Conservation (phyloP, 2,797 vertebrate genomes). For the Centroberyx gerrardi region DNA sequence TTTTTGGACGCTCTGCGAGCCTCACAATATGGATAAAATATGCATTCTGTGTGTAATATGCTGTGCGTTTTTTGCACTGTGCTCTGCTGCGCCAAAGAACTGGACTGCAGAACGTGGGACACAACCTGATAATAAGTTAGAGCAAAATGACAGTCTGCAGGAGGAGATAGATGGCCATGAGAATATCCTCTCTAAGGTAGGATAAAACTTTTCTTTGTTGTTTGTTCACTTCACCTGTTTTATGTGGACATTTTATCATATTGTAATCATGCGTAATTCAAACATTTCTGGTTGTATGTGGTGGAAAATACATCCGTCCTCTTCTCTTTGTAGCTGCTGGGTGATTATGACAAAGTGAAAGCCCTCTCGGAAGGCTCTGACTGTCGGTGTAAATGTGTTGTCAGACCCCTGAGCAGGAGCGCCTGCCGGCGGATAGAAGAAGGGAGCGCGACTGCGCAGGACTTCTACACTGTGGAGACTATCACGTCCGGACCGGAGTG, state of each 20-base stretch:
- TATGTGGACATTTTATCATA: constrained; percentile 8
- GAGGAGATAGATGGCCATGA: constrained; percentile 88
- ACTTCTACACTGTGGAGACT: constrained; percentile 95
- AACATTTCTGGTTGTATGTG: constrained; percentile 53
- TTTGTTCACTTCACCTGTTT: not conserved
- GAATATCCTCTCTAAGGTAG: constrained; percentile 91
- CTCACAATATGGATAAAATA: constrained; percentile 62
- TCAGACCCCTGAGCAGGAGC: constrained; percentile 92
- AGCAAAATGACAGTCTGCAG: constrained; percentile 73
- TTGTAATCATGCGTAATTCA: constrained; percentile 11
- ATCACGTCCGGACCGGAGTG: constrained; percentile 92
- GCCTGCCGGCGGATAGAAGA: constrained; percentile 90
- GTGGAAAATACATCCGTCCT: constrained; percentile 79
- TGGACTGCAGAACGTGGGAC: constrained; percentile 21
- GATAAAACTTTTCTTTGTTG: not conserved
- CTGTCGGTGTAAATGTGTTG: constrained; percentile 97
- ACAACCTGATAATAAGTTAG: constrained; percentile 39
- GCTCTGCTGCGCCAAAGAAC: constrained; percentile 66
- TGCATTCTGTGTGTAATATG: constrained; percentile 55
- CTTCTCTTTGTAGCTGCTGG: constrained; percentile 91
- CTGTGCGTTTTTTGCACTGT: constrained; percentile 56
- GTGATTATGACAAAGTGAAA: constrained; percentile 98
- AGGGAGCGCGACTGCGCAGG: constrained; percentile 84
- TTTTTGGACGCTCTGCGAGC: constrained; percentile 14
- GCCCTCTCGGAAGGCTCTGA: constrained; percentile 95